These are phyloP conservation scores for Neoaliturus tenellus DNA, from an alignment of 2,888 invertebrate genomes.

Conservation along the genomic window DNA sequence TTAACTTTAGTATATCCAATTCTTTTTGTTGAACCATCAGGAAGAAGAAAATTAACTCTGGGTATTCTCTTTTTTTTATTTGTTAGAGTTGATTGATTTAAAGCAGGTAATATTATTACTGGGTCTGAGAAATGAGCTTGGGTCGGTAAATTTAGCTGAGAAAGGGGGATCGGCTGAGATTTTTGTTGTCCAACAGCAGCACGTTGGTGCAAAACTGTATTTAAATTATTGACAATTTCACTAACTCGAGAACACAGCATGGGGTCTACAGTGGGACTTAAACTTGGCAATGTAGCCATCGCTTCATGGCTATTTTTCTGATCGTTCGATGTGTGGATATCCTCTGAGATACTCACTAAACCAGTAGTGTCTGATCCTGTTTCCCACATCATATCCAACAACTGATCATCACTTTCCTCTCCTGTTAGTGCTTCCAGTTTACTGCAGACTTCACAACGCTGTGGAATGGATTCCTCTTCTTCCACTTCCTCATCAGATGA, in stretches of 20 bases:
- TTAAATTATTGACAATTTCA: neutral
- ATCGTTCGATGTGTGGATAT: neutral
- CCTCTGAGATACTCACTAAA: neutral
- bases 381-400: neutral
- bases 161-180: neutral
- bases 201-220: neutral
- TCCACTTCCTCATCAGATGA: neutral
- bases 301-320: neutral
- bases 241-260: neutral
- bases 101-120: neutral
- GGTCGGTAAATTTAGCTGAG: neutral
- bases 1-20: neutral
- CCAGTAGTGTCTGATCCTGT: neutral
- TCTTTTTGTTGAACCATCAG: slow-evolving; percentile 3
- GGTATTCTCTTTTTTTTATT: neutral
- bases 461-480: neutral
- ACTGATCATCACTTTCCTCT: neutral
- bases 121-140: neutral
- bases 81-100: neutral
- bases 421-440: neutral
- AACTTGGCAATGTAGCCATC: neutral
- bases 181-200: neutral
- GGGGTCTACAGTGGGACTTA: neutral
- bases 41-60: neutral
- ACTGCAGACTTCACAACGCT: neutral